Evolutionary conservation across 2,113 vertebrate species (phyloP).

Genomic region (Etia nguti): DNA sequence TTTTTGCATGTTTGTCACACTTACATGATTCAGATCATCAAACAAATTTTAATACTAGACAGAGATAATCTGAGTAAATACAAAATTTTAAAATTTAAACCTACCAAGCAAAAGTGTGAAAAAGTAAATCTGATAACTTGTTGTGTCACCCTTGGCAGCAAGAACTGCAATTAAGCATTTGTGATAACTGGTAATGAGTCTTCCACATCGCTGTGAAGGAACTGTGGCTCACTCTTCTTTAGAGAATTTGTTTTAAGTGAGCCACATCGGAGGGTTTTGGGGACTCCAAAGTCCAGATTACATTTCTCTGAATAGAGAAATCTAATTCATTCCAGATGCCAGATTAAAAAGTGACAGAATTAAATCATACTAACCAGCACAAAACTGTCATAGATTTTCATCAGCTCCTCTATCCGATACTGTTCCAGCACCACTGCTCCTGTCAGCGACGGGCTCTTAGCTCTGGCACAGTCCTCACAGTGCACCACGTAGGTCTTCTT

Average conservation of each 20-base stretch:
- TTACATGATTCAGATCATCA: background rate
- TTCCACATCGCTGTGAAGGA: background rate
- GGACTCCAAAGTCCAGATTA: no score
- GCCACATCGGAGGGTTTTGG: background rate
- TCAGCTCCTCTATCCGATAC: constrained; percentile 86
- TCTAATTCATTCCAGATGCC: background rate
- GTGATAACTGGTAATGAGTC: background rate
- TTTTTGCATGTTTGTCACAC: background rate
- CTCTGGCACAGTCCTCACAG: constrained; percentile 86
- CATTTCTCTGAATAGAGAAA: background rate
- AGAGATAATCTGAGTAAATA: background rate
- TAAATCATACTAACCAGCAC: constrained; percentile 73
- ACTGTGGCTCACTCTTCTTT: background rate
- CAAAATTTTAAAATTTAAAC: background rate
- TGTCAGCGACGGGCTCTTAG: constrained; percentile 68
- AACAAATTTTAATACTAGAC: background rate
- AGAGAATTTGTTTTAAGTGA: background rate
- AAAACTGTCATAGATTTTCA: constrained; percentile 84
- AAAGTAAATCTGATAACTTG: background rate
- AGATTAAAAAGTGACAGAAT: background rate
- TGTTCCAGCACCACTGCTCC: constrained; percentile 88
- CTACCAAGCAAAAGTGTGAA: background rate
- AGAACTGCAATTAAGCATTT: background rate
- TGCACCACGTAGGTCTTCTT: constrained; percentile 89
- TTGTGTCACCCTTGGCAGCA: background rate